Base-by-base conservation (phyloP, 2,888 invertebrate genomes). In the Xylota segnis region DNA sequence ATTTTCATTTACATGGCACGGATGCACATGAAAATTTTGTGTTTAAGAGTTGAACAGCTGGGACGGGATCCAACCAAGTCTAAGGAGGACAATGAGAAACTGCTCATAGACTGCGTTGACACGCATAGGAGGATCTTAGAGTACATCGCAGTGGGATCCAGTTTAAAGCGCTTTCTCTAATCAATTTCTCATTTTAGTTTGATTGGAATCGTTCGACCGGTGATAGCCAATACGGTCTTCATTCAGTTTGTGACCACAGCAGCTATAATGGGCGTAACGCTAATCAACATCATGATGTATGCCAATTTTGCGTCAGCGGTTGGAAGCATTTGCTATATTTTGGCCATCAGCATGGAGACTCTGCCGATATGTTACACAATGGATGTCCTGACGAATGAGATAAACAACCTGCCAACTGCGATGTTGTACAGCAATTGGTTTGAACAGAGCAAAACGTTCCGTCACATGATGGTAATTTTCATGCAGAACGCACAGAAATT, bases 381-480 rank as follows among this genome's bases (percentile, higher is more conserved):
- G 83, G 88, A 88, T 43, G 81, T 88, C 1, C 79, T 89, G 0
- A 76, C 81, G 47, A 75, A 87, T 14, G 89, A 89, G 65, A 88
- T 88, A 45, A 87, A 88, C 52, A 45, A 54, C 34, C 40, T 89
- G n/a, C 82, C 89, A n/a, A 23, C 76, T 70, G 87, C 88, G 37
- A 84, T 89, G 52, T 89, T 89, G 54, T 89, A 89, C 23, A 87
- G 88, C 40, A 75, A 74, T n/a, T 89, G 89, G 89, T 32, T 83
- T 16, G 83, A 83, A 5, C 88, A 88, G 59, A 86, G 79, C 27
- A 54, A 75, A 32, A 29, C 40, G 0, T 88, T 87, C 52, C 88
- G 87, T 2, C 82, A 81, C 12, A 78, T 88, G 76, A 37, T 89
- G n/a, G 76, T 88, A 9, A 84, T 88, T 32, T 89, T 88, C 14